phyloP scores from a whole-genome alignment of 2,888 invertebrate species.

The Mellilla xanthometata region DNA sequence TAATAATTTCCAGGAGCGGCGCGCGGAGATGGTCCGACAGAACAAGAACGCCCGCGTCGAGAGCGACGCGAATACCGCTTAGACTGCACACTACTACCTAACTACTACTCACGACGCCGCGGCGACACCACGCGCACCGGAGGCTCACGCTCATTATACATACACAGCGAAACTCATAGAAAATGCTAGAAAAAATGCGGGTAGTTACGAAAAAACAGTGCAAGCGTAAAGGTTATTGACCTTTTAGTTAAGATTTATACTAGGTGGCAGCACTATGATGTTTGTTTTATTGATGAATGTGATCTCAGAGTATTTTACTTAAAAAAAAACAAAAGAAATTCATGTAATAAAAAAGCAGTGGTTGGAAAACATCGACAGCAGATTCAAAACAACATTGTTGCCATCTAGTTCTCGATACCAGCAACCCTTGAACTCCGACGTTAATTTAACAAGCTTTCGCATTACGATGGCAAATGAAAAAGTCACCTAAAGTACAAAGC shows the following conservation, averaged over 20 bases:
- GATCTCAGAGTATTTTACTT: too few relatives aligned
- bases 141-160: not conserved
- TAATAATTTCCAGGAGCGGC: conserved; percentile 87
- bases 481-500: conserved; percentile 18
- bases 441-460: conserved; percentile 3
- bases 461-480: not conserved
- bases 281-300: too few relatives aligned
- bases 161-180: not conserved
- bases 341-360: too few relatives aligned
- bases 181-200: not conserved
- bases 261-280: not conserved
- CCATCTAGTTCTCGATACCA: not conserved
- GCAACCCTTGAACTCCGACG: not conserved
- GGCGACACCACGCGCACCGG: not conserved
- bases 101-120: conserved; percentile 1
- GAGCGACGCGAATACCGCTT: conserved; percentile 64
- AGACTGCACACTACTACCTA: conserved; percentile 28
- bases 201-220: not conserved
- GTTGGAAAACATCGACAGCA: too few relatives aligned
- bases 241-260: not conserved
- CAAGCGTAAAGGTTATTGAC: not conserved
- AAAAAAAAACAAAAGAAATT: too few relatives aligned
- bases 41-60: conserved; percentile 90
- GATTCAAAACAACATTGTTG: conserved; percentile 1
- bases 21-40: conserved; percentile 94